Evolutionary conservation across 2,888 invertebrate species (phyloP).

Genomic region (Pollenia labialis): DNA sequence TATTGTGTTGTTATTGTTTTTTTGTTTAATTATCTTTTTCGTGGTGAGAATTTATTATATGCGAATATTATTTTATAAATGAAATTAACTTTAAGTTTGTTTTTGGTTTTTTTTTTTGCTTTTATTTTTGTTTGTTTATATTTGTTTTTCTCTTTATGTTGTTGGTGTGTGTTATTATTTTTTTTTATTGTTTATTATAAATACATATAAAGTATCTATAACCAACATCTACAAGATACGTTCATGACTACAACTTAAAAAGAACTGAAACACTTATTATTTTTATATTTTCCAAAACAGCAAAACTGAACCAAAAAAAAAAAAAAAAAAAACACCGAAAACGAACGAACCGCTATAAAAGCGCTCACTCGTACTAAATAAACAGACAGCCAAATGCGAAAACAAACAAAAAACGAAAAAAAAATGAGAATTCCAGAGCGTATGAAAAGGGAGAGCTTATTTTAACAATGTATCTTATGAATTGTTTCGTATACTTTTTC

Average conservation of each 20-base stretch:
- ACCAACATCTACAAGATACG: constrained; percentile 64
- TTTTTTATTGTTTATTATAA: constrained; percentile 8
- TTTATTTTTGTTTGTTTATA: constrained; percentile 48
- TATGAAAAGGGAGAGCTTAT: constrained; percentile 49
- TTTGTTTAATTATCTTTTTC: background rate
- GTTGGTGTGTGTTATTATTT: constrained; percentile 8
- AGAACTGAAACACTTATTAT: constrained; percentile 71
- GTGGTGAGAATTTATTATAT: constrained; percentile 31
- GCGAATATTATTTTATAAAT: constrained; percentile 56
- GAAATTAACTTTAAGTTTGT: constrained; percentile 36
- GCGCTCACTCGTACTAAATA: constrained; percentile 31
- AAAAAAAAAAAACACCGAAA: constrained; percentile 48
- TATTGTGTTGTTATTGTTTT: background rate
- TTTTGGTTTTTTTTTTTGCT: background rate
- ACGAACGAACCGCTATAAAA: constrained; percentile 42
- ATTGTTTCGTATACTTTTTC: constrained; percentile 10
- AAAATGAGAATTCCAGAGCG: constrained; percentile 60
- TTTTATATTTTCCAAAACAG: constrained; percentile 66
- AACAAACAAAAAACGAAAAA: constrained; percentile 35
- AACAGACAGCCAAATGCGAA: constrained; percentile 43
- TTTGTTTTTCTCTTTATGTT: constrained; percentile 13
- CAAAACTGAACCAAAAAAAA: constrained; percentile 54
- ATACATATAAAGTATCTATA: constrained; percentile 7
- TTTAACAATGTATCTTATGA: constrained; percentile 18
- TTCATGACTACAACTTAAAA: constrained; percentile 73